Evolutionary conservation across 1,140 invertebrate species (phyloP), one percentile per base, ranked within the genome.

Genomic region (Theocolax elegans): DNA sequence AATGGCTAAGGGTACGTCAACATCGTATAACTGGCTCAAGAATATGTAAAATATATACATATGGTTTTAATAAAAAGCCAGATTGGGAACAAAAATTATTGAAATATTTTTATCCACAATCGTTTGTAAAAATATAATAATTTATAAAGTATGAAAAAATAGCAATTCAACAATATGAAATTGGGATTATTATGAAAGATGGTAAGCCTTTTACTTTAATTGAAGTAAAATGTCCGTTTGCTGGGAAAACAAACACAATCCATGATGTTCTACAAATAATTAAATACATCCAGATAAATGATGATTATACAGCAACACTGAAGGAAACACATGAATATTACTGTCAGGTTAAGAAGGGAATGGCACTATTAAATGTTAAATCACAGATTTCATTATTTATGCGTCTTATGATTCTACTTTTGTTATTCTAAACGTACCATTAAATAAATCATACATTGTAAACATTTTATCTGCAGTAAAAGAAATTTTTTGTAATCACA

Each of bases 251-350:
- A 3, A 68, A 53, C 56, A 40, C 13, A 15, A 49, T 72, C 13
- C 2, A 59, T 10, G 53, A 67, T 29, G 54, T 72, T 21, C 13
- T 65, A 44, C 4, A n/a, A 23, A 64, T 54, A 49, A 46, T 73
- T n/a, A 72, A 58, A 38, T 72, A 49, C 53, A 46, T 72, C 35
- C 54, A 56, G 19, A n/a, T 23, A 21, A 53, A 27, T 19, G 29
- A 70, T 19, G 46, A 48, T 12, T 17, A 48, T 48, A 19, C 70
- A 44, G 17, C 67, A 12, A 12, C 35, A 17, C 54, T 73, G 2
- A 67, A 72, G 59, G 7, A 72, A 29, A 73, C 72, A 46, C 66
- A 73, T 53, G 2, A 17, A 19, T 75, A 75, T 35, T 73, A 73
- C 60, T 60, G 66, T 25, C 66, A 72, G 60, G 31, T 75, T 48